Conservation (phyloP, 2,888 invertebrate species). For the Crepidodera aurea region DNA sequence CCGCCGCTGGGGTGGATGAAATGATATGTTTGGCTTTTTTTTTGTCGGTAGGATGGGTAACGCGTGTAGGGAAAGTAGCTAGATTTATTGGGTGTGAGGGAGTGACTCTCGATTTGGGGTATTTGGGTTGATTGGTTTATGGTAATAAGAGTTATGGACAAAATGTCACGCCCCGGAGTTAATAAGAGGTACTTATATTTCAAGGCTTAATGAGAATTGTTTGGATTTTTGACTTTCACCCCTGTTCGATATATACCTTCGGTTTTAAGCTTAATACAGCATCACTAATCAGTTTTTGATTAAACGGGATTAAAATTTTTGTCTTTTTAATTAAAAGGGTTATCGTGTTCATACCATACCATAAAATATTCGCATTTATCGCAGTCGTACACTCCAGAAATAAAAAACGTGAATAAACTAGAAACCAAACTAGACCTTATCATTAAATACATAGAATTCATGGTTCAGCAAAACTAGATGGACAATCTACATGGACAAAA, state of each 20-base stretch:
- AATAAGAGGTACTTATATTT: constrained; percentile 1
- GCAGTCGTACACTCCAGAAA: too few species aligned
- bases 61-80: constrained; percentile 16
- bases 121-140: constrained; percentile 22
- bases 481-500: too few species aligned
- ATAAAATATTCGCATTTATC: too few species aligned
- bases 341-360: too few species aligned
- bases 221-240: background rate
- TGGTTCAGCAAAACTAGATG: too few species aligned
- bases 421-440: too few species aligned
- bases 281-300: too few species aligned
- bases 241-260: background rate
- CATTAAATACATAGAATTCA: too few species aligned
- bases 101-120: constrained; percentile 17
- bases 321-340: too few species aligned
- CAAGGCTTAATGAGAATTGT: background rate
- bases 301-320: too few species aligned
- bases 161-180: constrained; percentile 4
- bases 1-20: constrained; percentile 2
- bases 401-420: too few species aligned
- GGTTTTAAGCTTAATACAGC: background rate
- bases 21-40: constrained; percentile 18
- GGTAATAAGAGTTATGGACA: constrained; percentile 21
- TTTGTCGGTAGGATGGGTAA: background rate
- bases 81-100: constrained; percentile 28